Evolutionary conservation across 2,888 invertebrate species (phyloP).

Genomic region (Scaptomyza caliginosa): DNA sequence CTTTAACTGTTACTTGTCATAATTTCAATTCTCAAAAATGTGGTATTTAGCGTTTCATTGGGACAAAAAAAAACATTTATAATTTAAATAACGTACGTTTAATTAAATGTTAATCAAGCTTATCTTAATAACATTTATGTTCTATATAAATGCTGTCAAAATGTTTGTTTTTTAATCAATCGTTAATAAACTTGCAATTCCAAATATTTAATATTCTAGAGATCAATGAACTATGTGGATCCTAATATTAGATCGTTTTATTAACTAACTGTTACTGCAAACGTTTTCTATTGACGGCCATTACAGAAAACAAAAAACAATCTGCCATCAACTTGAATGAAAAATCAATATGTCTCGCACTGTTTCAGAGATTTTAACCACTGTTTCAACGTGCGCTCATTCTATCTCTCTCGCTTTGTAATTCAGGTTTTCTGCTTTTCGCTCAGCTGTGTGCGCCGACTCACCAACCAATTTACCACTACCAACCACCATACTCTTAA

Average conservation of each 20-base stretch:
- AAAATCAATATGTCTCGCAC: constrained; percentile 71
- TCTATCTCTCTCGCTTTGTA: constrained; percentile 6
- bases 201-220: not conserved
- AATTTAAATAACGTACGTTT: too few relatives aligned
- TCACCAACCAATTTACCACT: constrained; percentile 47
- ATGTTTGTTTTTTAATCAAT: too few relatives aligned
- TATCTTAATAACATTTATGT: not conserved
- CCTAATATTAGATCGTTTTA: constrained; percentile 1
- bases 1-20: not conserved
- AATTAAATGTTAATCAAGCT: not conserved
- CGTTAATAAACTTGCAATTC: too few relatives aligned
- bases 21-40: not conserved
- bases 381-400: constrained; percentile 36
- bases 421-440: constrained; percentile 65
- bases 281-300: constrained; percentile 49
- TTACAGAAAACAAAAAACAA: constrained; percentile 37
- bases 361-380: constrained; percentile 32
- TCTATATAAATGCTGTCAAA: not conserved
- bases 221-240: not conserved
- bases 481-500: constrained; percentile 38
- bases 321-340: constrained; percentile 47
- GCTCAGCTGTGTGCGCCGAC: constrained; percentile 67
- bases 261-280: constrained; percentile 24
- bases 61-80: not conserved
- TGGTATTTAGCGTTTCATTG: not conserved